Percentiles rank a stretch among this genome's conserved stretches.
Conservation (phyloP, 1,140 invertebrate genomes). For the Lordiphosa stackelbergi region DNA sequence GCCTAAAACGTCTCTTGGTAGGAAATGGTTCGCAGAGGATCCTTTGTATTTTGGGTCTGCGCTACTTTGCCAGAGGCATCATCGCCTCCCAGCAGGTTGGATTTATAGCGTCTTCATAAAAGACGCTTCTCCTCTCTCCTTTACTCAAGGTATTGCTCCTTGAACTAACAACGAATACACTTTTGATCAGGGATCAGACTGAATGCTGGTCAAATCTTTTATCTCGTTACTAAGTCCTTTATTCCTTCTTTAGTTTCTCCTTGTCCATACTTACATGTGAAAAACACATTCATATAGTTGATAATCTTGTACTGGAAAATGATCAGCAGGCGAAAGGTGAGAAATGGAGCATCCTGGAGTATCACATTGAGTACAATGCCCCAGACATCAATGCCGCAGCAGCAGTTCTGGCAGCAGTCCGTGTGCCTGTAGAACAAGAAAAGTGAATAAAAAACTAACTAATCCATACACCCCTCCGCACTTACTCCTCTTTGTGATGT, state of each 20-base stretch:
- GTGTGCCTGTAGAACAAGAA: conserved; percentile 44
- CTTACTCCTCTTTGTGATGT: conserved; percentile 63
- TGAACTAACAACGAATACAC: too few relatives aligned
- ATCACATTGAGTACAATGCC: conserved; percentile 87
- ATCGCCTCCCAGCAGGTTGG: too few relatives aligned
- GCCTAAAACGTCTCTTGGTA: too few relatives aligned
- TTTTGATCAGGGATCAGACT: too few relatives aligned
- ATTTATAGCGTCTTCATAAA: too few relatives aligned
- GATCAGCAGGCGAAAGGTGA: conserved; percentile 88
- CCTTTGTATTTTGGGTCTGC: too few relatives aligned
- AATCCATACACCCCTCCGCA: neutral
- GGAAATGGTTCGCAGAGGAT: too few relatives aligned
- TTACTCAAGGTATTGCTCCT: too few relatives aligned
- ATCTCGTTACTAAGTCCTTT: too few relatives aligned
- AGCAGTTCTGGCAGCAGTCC: conserved; percentile 79
- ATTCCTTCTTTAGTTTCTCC: neutral
- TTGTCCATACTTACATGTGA: conserved; percentile 85
- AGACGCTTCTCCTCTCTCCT: too few relatives aligned
- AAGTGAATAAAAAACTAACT: neutral
- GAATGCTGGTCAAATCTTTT: too few relatives aligned
- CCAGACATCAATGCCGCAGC: conserved; percentile 90
- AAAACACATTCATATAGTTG: conserved; percentile 95
- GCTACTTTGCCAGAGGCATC: too few relatives aligned
- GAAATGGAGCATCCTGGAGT: conserved; percentile 90
- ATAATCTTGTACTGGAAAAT: conserved; percentile 92